Percentiles rank a stretch among this genome's conserved stretches.
Conservation (phyloP, 1,140 invertebrate species). For the Zaprionus ghesquierei region DNA sequence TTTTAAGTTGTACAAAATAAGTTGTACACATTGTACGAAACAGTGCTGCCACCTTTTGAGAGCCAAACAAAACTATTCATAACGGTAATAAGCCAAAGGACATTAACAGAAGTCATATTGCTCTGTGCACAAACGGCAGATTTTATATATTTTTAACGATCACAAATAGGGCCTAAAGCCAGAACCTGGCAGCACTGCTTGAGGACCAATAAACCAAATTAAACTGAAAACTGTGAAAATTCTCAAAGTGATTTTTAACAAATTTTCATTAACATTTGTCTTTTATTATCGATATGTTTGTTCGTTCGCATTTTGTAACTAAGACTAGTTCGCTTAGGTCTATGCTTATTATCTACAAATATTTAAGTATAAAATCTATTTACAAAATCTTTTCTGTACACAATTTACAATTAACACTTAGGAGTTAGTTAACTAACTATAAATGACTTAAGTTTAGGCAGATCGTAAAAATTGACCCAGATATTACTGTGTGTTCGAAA, state of each 20-base stretch:
- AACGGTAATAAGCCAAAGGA: too few species aligned
- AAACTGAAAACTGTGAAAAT: neutral
- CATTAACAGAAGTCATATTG: too few species aligned
- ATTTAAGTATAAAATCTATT: slow-evolving; percentile 70
- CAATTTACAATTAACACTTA: slow-evolving; percentile 72
- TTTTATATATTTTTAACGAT: too few species aligned
- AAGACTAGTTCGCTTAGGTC: slow-evolving; percentile 73
- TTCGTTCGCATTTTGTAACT: slow-evolving; percentile 73
- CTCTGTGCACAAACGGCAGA: too few species aligned
- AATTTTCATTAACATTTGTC: slow-evolving; percentile 59
- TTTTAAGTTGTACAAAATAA: neutral
- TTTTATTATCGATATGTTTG: slow-evolving; percentile 66
- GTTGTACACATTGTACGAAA: too few species aligned
- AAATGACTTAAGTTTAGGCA: slow-evolving; percentile 66
- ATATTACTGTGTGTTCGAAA: slow-evolving; percentile 34
- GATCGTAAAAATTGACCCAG: slow-evolving; percentile 79
- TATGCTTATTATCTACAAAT: slow-evolving; percentile 66
- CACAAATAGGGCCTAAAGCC: too few species aligned
- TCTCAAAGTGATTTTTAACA: neutral
- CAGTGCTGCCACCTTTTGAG: too few species aligned
- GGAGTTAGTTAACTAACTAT: slow-evolving; percentile 63
- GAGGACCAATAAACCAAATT: too few species aligned
- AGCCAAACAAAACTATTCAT: too few species aligned
- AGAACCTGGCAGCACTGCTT: too few species aligned
- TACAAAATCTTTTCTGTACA: slow-evolving; percentile 70